Percentiles rank a stretch among this genome's conserved stretches.
phyloP scores from a whole-genome alignment of 64 coral and sea anemone genomes.

The Acropora tenuis region DNA sequence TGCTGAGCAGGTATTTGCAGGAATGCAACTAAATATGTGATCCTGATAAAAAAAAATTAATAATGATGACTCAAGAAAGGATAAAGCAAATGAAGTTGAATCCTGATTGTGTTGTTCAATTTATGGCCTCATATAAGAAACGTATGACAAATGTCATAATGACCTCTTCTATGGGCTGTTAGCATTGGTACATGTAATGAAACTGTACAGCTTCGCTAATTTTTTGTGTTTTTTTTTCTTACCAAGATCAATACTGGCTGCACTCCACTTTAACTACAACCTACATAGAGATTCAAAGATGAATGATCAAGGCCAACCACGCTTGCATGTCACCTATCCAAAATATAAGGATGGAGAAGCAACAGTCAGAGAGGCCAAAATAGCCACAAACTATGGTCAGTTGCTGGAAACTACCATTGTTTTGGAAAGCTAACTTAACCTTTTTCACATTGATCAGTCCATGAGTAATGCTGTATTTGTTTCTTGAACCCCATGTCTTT shows the following conservation, averaged over 20 bases:
- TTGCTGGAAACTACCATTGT: background rate
- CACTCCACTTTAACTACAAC: conserved; percentile 40
- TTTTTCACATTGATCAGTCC: background rate
- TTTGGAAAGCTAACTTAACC: background rate
- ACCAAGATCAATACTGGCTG: conserved; percentile 34
- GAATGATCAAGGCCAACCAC: conserved; percentile 24
- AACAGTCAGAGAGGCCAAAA: conserved; percentile 34
- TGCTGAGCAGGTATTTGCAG: conserved; percentile 4
- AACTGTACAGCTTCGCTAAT: background rate
- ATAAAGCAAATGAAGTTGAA: background rate
- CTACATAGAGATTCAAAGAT: conserved; percentile 19
- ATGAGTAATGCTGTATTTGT: background rate
- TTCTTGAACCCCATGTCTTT: background rate
- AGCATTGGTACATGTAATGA: background rate
- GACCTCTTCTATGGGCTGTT: background rate
- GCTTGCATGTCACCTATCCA: background rate
- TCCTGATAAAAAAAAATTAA: background rate
- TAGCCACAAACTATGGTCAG: conserved; percentile 29
- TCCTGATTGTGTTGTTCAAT: background rate
- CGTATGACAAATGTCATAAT: background rate
- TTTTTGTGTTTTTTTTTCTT: background rate
- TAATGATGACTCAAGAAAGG: background rate
- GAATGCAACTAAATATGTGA: conserved; percentile 1
- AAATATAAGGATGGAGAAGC: conserved; percentile 55
- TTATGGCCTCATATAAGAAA: background rate